Percentiles rank a stretch among this genome's conserved stretches.
phyloP scores from a whole-genome alignment of 2,113 vertebrate genomes.

The Psettodes erumei region DNA sequence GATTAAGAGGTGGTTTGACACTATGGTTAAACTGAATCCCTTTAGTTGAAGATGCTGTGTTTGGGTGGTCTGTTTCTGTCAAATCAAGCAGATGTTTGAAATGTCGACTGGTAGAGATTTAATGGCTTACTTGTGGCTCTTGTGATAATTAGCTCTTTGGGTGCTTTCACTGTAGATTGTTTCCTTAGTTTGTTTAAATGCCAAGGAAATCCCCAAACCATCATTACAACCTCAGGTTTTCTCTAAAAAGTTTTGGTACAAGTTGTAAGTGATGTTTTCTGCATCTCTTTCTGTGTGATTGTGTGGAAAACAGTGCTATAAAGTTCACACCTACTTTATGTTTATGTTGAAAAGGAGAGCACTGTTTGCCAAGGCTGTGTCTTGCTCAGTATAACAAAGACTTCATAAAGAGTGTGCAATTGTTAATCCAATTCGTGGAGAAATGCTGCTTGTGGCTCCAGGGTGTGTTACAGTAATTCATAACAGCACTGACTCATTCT shows the following conservation, averaged over 20 bases:
- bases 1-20: constrained; percentile 47
- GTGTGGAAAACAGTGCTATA: background rate
- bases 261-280: background rate
- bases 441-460: constrained; percentile 1
- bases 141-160: background rate
- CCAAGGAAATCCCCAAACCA: too few relatives aligned
- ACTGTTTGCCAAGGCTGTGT: background rate
- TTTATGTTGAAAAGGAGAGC: background rate
- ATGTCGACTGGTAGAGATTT: background rate
- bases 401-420: background rate
- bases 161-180: background rate
- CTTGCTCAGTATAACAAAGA: background rate
- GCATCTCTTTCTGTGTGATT: background rate
- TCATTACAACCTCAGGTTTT: background rate
- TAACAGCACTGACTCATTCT: background rate
- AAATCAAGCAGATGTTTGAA: background rate
- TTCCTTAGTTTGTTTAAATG: background rate
- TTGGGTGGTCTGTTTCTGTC: constrained; percentile 49
- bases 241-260: background rate
- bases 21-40: constrained; percentile 22
- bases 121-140: background rate
- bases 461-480: constrained; percentile 25
- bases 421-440: background rate
- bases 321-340: background rate
- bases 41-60: constrained; percentile 17